These are phyloP conservation scores for Epinotia bilunana DNA, from an alignment of 2,888 invertebrate species.

Conservation along the genomic window DNA sequence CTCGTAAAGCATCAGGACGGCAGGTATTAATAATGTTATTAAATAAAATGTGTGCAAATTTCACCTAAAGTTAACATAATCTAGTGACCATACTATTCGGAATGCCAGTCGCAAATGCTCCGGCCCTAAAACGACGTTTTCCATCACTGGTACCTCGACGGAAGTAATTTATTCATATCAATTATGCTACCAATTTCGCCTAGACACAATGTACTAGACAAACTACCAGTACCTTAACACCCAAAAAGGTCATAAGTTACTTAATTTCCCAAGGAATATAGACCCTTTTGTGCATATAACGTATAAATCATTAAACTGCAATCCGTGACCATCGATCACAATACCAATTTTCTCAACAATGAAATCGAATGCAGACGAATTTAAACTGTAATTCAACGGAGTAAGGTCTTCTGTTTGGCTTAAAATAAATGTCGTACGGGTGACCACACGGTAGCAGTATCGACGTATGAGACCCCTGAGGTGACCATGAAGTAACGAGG, in stretches of 20 bases:
- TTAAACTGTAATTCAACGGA: slow-evolving; percentile 14
- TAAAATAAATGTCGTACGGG: slow-evolving; percentile 27
- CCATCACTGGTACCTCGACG: slow-evolving; percentile 5
- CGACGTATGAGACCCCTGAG: slow-evolving; percentile 39
- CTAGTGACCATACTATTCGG: not conserved
- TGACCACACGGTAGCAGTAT: slow-evolving; percentile 35
- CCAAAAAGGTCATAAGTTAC: not conserved
- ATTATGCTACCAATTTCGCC: slow-evolving; percentile 32
- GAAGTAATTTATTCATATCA: slow-evolving; percentile 31
- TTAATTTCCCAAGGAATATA: not conserved
- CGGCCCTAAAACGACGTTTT: slow-evolving; percentile 16
- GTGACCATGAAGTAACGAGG: slow-evolving; percentile 42
- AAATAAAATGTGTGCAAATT: too few relatives aligned
- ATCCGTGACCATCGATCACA: slow-evolving; percentile 37
- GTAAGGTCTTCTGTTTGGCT: not conserved
- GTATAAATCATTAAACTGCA: slow-evolving; percentile 36
- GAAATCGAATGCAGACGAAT: slow-evolving; percentile 21
- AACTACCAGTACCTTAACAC: slow-evolving; percentile 4
- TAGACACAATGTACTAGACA: slow-evolving; percentile 20
- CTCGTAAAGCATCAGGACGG: too few relatives aligned
- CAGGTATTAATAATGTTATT: too few relatives aligned
- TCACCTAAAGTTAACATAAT: not conserved
- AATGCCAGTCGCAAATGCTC: slow-evolving; percentile 1
- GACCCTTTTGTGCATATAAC: not conserved
- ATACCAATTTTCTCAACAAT: slow-evolving; percentile 43